Conservation (phyloP, 2,888 invertebrate species). For the Chloroclysta siterata region DNA sequence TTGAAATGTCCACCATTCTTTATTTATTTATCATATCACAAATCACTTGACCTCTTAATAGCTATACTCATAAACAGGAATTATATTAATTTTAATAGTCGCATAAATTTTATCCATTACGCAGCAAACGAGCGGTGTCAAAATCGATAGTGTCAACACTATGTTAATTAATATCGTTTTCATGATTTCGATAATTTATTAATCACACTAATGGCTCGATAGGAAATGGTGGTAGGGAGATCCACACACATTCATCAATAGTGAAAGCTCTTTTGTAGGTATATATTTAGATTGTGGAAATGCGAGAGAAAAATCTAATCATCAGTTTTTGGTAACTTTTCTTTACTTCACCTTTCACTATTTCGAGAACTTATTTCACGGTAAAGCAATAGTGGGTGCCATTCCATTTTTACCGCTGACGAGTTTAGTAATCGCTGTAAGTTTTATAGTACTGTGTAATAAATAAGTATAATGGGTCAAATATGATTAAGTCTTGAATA, state of each 20-base stretch:
- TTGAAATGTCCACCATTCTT: too few species aligned
- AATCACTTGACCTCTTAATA: neutral
- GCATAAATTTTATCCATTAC: conserved; percentile 16
- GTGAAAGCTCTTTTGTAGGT: neutral
- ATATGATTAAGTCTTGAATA: too few species aligned
- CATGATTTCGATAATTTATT: conserved; percentile 33
- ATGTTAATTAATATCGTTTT: conserved; percentile 38
- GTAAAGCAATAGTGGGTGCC: too few species aligned
- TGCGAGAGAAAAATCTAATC: too few species aligned
- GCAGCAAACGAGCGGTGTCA: conserved; percentile 21
- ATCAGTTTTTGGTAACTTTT: too few species aligned
- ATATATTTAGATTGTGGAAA: neutral
- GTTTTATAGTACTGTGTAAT: too few species aligned
- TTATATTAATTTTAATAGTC: conserved; percentile 12
- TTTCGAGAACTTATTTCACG: too few species aligned
- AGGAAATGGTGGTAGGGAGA: conserved; percentile 2
- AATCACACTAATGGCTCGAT: conserved; percentile 29
- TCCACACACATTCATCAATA: neutral
- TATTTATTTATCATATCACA: neutral
- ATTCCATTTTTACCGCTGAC: too few species aligned
- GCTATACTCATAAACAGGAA: conserved; percentile 3
- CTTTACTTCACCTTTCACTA: too few species aligned
- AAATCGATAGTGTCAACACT: conserved; percentile 37
- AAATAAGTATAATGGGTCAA: too few species aligned
- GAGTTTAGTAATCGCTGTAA: too few species aligned